Percentiles rank a stretch among this genome's conserved stretches.
These are phyloP conservation scores for Laterallus jamaicensis DNA, from an alignment of 2,113 vertebrate genomes.

Conservation along the genomic window DNA sequence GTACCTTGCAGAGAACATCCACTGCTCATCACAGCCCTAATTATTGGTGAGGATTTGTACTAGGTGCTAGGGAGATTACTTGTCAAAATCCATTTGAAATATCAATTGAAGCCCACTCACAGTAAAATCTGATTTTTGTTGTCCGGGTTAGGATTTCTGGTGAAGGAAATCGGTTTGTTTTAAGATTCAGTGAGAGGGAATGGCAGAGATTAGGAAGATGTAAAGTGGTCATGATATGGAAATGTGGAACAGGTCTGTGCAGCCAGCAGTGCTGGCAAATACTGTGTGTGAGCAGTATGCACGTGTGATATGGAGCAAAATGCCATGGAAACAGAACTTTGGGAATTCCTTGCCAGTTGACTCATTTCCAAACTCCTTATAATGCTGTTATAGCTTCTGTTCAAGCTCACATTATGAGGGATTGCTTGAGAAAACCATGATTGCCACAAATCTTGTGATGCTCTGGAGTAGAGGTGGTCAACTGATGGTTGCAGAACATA, in stretches of 20 bases:
- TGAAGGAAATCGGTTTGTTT: background rate
- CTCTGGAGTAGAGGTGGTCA: background rate
- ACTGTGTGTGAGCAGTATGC: accelerated
- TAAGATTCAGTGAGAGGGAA: background rate
- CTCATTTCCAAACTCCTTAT: background rate
- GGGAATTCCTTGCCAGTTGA: background rate
- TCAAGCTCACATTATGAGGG: background rate
- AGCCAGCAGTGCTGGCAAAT: background rate
- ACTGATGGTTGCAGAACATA: accelerated
- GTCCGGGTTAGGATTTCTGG: background rate
- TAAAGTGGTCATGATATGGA: background rate
- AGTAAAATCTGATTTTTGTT: background rate
- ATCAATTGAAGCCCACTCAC: background rate
- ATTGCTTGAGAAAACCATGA: background rate
- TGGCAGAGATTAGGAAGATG: background rate
- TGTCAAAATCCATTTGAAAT: background rate
- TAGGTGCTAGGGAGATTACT: background rate
- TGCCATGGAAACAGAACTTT: background rate
- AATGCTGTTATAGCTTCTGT: background rate
- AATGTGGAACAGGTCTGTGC: background rate
- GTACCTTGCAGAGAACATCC: background rate
- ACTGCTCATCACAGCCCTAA: background rate
- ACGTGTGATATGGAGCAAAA: background rate
- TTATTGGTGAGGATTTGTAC: background rate
- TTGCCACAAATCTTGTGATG: background rate